Evolutionary conservation across 2,888 invertebrate genomes (phyloP), one percentile per base, ranked within the genome.

Genomic region (Deilephila elpenor): DNA sequence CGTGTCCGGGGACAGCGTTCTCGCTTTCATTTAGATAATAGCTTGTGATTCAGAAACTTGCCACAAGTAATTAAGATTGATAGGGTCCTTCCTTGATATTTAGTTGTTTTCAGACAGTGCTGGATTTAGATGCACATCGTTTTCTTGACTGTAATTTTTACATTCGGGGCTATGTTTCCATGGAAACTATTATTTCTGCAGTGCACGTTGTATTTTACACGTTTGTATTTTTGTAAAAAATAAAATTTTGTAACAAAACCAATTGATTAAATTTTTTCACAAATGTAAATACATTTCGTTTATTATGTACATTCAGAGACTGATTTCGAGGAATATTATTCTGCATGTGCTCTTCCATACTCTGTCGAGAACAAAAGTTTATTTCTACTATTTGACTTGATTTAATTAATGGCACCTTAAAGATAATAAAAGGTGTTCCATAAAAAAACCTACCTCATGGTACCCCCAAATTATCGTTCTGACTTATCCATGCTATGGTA

Each of bases 21-120:
- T 86, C 84, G 77, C 82, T 86, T 87, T 88, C 87, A 91, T 91
- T 90, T 87, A 84, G 88, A 85, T 91, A 91, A 91, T 91, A 87
- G 88, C 77, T 79, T 78, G 83, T 84, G 84, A 86, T 87, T 84
- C 82, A 78, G 78, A 81, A 89, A 89, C 84, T 87, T 88, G 79
- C 84, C 83, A 75, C 84, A 79, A 85, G 86, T 90, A 90, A 91
- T 91, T 88, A 87, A 87, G 88, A 91, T 89, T 89, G 86, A 90
- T 90, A 84, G 84, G 80, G 80, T 83, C 79, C 76, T 74, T 79
- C 80, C 82, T 84, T 84, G 84, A 86, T 86, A 84, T 87, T 84
- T 82, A 83, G 83, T 82, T 78, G 79, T 75, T 82, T 78, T 77
- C 77, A 77, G 75, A 75, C 76, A 76, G 78, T 79, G 73, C 75